Conservation (phyloP, 2,888 invertebrate genomes). For the Synergus laeviventris region DNA sequence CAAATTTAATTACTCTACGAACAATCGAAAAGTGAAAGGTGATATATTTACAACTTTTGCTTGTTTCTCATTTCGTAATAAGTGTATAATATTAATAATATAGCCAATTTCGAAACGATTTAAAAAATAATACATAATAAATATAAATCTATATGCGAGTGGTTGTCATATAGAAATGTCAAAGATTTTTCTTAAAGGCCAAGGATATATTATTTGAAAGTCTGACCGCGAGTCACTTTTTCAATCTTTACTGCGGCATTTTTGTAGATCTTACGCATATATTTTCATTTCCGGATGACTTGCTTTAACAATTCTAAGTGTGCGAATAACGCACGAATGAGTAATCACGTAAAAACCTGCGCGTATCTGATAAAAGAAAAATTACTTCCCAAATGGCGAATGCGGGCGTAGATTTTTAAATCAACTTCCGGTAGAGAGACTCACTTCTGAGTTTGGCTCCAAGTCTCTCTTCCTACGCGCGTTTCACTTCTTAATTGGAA, state of each 20-base stretch:
- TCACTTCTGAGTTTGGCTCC: conserved; percentile 45
- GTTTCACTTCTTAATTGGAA: conserved; percentile 58
- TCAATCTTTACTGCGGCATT: background rate
- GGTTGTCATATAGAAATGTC: background rate
- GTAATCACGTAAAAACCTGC: conserved; percentile 17
- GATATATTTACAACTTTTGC: conserved; percentile 12
- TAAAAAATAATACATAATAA: background rate
- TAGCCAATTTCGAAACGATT: background rate
- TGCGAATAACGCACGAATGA: conserved; percentile 10
- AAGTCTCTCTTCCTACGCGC: conserved; percentile 54
- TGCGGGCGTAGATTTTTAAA: conserved; percentile 7
- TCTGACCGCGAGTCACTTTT: background rate
- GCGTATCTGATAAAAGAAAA: conserved; percentile 26
- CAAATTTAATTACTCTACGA: conserved; percentile 17
- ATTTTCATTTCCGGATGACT: too few species aligned
- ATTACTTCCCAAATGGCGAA: conserved; percentile 27
- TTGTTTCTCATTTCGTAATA: background rate
- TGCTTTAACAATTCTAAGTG: background rate
- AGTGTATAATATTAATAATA: background rate
- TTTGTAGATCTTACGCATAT: background rate
- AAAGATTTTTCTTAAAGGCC: background rate
- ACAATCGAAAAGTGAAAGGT: conserved; percentile 12
- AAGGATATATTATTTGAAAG: background rate
- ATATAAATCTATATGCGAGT: background rate
- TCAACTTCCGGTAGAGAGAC: conserved; percentile 24